Conservation (phyloP, 2,888 invertebrate species). For the Aspidiotus rigidus region DNA sequence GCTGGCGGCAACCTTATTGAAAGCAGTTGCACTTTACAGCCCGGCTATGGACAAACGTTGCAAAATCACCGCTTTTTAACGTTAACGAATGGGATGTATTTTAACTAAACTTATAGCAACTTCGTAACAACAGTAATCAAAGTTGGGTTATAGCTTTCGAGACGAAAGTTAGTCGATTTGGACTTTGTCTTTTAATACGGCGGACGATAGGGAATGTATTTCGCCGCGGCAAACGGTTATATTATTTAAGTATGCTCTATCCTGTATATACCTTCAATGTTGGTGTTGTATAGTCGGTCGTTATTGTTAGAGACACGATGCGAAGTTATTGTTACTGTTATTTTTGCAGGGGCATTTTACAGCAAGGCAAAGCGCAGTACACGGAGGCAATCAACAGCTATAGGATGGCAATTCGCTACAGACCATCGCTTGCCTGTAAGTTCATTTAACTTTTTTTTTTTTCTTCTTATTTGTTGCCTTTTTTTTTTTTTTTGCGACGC, state of each 20-base stretch:
- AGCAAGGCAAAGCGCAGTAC: constrained; percentile 78
- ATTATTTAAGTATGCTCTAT: background rate
- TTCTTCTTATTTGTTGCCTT: constrained; percentile 11
- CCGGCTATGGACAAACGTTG: too few relatives aligned
- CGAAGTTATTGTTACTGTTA: constrained; percentile 35
- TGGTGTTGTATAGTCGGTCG: background rate
- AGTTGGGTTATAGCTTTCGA: constrained; percentile 20
- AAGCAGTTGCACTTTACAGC: too few relatives aligned
- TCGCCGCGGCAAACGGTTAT: background rate
- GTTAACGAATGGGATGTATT: too few relatives aligned
- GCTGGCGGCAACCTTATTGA: too few relatives aligned
- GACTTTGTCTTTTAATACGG: constrained; percentile 17
- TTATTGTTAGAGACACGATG: constrained; percentile 10
- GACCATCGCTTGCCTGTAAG: constrained; percentile 90
- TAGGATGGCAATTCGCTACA: constrained; percentile 80
- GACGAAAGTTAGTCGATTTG: constrained; percentile 27
- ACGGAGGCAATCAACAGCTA: constrained; percentile 85
- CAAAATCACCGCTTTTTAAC: too few relatives aligned
- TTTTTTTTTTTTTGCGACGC: background rate
- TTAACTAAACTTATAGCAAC: too few relatives aligned
- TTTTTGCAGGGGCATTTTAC: constrained; percentile 77
- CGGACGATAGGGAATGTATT: too few relatives aligned
- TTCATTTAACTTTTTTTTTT: constrained; percentile 26
- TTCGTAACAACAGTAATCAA: constrained; percentile 23
- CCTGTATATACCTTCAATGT: background rate